Base-by-base conservation (phyloP, 2,113 vertebrate genomes). In the Cyprinus carpio region DNA sequence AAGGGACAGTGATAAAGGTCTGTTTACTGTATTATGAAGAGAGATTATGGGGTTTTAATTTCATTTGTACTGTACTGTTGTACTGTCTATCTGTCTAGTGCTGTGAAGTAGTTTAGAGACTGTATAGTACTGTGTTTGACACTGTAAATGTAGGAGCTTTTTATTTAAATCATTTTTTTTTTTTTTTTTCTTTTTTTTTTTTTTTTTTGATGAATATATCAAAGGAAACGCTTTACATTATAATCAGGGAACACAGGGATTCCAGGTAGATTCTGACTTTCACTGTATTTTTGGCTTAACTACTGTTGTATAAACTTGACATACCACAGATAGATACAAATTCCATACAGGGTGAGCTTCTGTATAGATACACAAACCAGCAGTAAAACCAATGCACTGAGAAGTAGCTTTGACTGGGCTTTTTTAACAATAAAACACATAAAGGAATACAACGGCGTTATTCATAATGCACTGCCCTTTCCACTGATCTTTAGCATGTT, bases 171-270 rank as follows among this genome's bases (percentile, higher is more conserved):
- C 9, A 11, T 13, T 6, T 13, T 34, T 74, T 69, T 23, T 43
- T 25, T 43, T 43, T 43, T 43, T 23, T n/a, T n/a, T n/a, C n/a
- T n/a, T n/a, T n/a, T n/a, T n/a, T n/a, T n/a, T n/a, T n/a, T n/a
- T n/a, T n/a, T n/a, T 81, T 23, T 12, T 12, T 29, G 1, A 40
- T 12, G 43, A 12, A 25, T 49, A 49, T 12, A 16, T 78, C 11
- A 78, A 51, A 56, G 20, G 7, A 72, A 46, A 16, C 18, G n/a
- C 23, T 87, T 46, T 64, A 31, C 29, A 67, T 56, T 79, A 13
- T 13, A 84, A 75, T 86, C 84, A 86, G 87, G 85, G 84, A 88
- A 67, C n/a, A 25, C 4, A 20, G 37, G 12, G 6, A 60, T 74
- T 84, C 25, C 58, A 84, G 75, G 81, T 83, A 46, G 82, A 76